Conservation (phyloP, 2,888 invertebrate genomes). For the Margaritifera margaritifera region DNA sequence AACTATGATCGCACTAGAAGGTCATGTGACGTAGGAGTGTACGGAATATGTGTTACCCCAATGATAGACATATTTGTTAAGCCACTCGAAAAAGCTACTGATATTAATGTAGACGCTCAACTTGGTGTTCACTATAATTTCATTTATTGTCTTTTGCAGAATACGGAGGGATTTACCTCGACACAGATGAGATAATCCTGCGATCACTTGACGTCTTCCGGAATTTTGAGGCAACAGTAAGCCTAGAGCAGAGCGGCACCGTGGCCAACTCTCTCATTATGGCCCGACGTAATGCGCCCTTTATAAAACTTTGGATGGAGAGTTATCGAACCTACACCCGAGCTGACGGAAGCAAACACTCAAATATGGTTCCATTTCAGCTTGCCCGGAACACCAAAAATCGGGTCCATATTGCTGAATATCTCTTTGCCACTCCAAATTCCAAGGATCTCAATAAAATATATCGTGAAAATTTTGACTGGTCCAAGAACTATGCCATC, state of each 20-base stretch:
- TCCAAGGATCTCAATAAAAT: conserved; percentile 28
- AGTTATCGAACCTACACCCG: conserved; percentile 49
- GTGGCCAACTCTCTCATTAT: conserved; percentile 57
- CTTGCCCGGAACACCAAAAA: conserved; percentile 36
- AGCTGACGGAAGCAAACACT: conserved; percentile 48
- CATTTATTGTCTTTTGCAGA: conserved; percentile 36
- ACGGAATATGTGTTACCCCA: too few relatives aligned
- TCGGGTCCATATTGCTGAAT: conserved; percentile 45
- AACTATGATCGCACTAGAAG: too few relatives aligned
- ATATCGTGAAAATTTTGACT: conserved; percentile 41
- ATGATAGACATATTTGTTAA: too few relatives aligned
- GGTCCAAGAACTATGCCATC: conserved; percentile 55
- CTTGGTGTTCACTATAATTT: background rate
- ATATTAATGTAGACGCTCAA: too few relatives aligned
- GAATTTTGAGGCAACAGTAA: conserved; percentile 52
- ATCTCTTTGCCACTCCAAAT: conserved; percentile 43
- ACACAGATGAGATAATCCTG: conserved; percentile 62
- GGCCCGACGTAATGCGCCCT: conserved; percentile 45
- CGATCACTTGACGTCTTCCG: conserved; percentile 52
- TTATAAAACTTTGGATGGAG: conserved; percentile 56
- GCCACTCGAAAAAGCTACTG: too few relatives aligned
- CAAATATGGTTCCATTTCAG: conserved; percentile 44
- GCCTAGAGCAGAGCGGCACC: conserved; percentile 44
- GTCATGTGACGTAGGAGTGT: too few relatives aligned
- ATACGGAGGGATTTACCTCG: conserved; percentile 68